Evolutionary conservation across 2,888 invertebrate species (phyloP), one percentile per base, ranked within the genome.

Genomic region (Mechanitis messenoides): DNA sequence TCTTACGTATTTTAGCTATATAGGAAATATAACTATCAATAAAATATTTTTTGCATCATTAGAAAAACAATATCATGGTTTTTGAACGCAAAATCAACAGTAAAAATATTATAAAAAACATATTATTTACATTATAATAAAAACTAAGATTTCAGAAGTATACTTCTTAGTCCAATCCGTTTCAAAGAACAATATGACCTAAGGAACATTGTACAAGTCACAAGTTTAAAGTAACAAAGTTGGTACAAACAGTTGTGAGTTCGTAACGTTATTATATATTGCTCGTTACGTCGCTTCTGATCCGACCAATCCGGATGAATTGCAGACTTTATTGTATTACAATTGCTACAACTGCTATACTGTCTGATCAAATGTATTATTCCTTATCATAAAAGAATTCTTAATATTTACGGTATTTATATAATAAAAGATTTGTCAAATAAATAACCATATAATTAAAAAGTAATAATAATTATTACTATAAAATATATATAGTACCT

Each of bases 171-270:
- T 50, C 31, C 28, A 31, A 50, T 11, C 9, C 47, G 3, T 50
- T 31, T 31, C 28, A 50, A 50, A 50, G 28, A 50, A 50, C 53
- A 58, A 60, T 45, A 55, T 46, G 33, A 35, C 54, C 31, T 9
- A 3, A 47, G 35, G 47, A 55, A 45, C 61, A 58, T 50, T 31
- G 31, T 47, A 59, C 61, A 71, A 28, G 55, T 62, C 59, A 71
- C 67, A 70, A 79, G 76, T 77, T 77, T 72, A 72, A 72, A 73
- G 73, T 81, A 82, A 81, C 77, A 71, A 77, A 77, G 79, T 83
- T 80, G 75, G 71, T 72, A 70, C 76, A 76, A 75, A 79, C 80
- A 81, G 78, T 58, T 60, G 74, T 77, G 72, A 65, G 75, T 66
- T 71, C 66, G 68, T 79, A 78, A 80, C 75, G 62, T 74, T 73